Base-by-base conservation (phyloP, 2,797 vertebrate genomes). In the Furcifer pardalis region DNA sequence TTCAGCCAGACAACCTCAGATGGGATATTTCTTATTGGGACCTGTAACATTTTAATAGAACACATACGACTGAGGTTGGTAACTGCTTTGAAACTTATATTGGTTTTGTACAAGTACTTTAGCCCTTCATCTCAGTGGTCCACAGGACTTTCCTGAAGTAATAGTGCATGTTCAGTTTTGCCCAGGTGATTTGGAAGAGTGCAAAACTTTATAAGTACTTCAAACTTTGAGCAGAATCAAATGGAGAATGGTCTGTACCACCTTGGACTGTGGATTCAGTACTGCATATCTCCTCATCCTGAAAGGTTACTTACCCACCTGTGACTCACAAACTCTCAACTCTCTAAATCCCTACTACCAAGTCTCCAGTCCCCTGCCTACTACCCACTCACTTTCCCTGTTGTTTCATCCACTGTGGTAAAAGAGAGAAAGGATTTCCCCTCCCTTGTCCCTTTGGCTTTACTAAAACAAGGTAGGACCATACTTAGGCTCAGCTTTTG, bases 21-120 rank as follows among this genome's bases (percentile, higher is more conserved):
- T 79, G 66, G 79, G 73, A 56, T 15, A 32, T 71, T 86, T 77
- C 69, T 4, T 52, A 71, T 35, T 9, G 1, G n/a, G 46, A 72
- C 27, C 35, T 68, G 46, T 86, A 89, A 91, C 81, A 73, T 87
- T 23, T 89, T 84, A 32, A 77, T 60, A 60, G 59, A 77, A 59
- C 44, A 80, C 60, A 72, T 49, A 40, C 44, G 59, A 62, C 65
- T 56, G 69, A 89, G 68, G 12, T 83, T 63, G 2, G 0, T 23
- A 25, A 37, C 78, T 13, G 60, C 37, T 7, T 44, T 8, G 7
- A 10, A 17, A 0, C 59, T 23, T 73, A 85, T 3, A 1, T 5
- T 84, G 25, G 17, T 56, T 79, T 23, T 15, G 0, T 25, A 42
- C 81, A 65, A 82, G 13, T 83, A 19, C 0, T 0, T 12, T 30